Evolutionary conservation across 2,888 invertebrate genomes (phyloP).

Genomic region (Ophion costatus): DNA sequence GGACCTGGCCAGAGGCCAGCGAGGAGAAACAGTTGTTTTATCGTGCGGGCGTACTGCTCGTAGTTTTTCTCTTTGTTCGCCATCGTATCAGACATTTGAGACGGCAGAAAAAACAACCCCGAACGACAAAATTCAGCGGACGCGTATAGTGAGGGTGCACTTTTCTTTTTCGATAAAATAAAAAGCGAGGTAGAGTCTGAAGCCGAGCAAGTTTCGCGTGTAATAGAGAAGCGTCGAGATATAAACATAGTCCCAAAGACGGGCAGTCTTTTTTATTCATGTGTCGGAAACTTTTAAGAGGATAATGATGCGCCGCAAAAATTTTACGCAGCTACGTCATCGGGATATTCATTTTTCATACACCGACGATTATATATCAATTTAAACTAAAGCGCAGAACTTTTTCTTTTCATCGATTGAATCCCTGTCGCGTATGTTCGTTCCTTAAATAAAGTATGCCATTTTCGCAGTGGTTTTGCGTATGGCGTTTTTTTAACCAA

Average conservation of each 20-base stretch:
- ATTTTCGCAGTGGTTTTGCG: background rate
- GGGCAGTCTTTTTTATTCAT: background rate
- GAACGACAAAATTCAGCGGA: background rate
- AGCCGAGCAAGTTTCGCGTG: background rate
- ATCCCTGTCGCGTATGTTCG: background rate
- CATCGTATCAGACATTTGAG: constrained; percentile 10
- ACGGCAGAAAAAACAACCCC: background rate
- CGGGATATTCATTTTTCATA: background rate
- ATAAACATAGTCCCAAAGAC: background rate
- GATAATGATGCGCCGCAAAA: background rate
- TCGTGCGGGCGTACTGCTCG: background rate
- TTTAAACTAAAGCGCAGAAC: background rate
- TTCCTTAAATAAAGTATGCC: background rate
- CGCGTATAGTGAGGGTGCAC: background rate
- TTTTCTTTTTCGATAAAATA: background rate
- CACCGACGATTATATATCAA: background rate
- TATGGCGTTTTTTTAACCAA: background rate
- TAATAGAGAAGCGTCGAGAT: too few species aligned
- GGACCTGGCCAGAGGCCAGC: constrained; percentile 14
- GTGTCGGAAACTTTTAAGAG: background rate
- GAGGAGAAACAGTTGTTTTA: background rate
- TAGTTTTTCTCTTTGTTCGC: background rate
- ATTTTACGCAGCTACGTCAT: background rate
- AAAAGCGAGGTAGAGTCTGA: background rate
- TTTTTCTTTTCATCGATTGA: background rate